Conservation (phyloP, 92 coral and sea anemone genomes). For the Pocillopora meandrina region DNA sequence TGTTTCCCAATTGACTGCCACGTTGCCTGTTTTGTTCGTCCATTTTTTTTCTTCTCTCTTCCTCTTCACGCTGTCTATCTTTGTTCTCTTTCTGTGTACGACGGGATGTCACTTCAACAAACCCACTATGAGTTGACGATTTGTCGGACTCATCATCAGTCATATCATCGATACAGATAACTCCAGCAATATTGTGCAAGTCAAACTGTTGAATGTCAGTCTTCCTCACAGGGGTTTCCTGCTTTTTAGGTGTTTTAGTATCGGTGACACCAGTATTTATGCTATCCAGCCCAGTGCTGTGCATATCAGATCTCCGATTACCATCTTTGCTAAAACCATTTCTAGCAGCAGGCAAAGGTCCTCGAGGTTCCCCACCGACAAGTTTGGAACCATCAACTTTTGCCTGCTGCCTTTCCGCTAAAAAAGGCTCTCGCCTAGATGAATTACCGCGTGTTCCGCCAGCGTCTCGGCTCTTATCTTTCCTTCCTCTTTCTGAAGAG, state of each 20-base stretch:
- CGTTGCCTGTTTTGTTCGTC: slow-evolving; percentile 82
- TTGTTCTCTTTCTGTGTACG: slow-evolving; percentile 92
- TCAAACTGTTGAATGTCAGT: slow-evolving; percentile 78
- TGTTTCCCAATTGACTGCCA: slow-evolving; percentile 55
- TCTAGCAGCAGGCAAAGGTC: slow-evolving; percentile 98
- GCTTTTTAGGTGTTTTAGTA: slow-evolving; percentile 67
- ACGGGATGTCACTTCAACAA: slow-evolving; percentile 96
- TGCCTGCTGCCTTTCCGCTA: slow-evolving; percentile 99
- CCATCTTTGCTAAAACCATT: slow-evolving; percentile 77
- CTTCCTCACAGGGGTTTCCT: slow-evolving; percentile 67
- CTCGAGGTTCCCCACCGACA: slow-evolving; percentile 89
- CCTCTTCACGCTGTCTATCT: slow-evolving; percentile 97
- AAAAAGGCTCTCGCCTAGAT: slow-evolving; percentile 92
- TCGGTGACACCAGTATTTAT: slow-evolving; percentile 60
- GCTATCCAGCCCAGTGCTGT: slow-evolving; percentile 71
- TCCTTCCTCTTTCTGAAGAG: slow-evolving; percentile 37
- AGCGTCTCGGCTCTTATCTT: slow-evolving; percentile 48
- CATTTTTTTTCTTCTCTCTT: slow-evolving; percentile 76
- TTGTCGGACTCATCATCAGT: slow-evolving; percentile 92
- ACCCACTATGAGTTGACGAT: slow-evolving; percentile 95
- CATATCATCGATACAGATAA: slow-evolving; percentile 94
- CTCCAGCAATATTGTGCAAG: slow-evolving; percentile 94
- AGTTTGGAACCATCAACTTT: slow-evolving; percentile 92
- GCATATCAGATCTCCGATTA: slow-evolving; percentile 59
- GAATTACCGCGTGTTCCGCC: slow-evolving; percentile 61